Evolutionary conservation across 2,113 vertebrate species (phyloP).

Genomic region (Cheilinus undulatus): DNA sequence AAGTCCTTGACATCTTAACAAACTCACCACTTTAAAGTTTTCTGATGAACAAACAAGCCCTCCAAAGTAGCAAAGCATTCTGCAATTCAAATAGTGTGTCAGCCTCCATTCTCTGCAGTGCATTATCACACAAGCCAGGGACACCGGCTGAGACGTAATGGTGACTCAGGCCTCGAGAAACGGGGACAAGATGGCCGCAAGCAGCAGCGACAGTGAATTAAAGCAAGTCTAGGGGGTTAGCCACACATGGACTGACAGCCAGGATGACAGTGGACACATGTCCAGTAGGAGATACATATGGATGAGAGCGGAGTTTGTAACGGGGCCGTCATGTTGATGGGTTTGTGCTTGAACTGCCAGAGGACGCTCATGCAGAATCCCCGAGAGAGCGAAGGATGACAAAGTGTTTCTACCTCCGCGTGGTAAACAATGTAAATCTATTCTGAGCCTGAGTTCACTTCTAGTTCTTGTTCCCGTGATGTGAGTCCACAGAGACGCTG

Average conservation of each 20-base stretch:
- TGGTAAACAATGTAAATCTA: slow-evolving; percentile 42
- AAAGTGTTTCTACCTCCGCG: slow-evolving; percentile 2
- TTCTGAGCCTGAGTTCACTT: slow-evolving; percentile 17
- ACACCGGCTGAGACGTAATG: background rate
- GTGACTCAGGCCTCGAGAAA: slow-evolving; percentile 15
- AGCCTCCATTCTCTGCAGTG: background rate
- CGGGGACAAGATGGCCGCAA: slow-evolving; percentile 13
- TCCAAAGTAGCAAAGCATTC: slow-evolving; percentile 3
- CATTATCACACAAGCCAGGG: slow-evolving; percentile 3
- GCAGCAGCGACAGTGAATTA: slow-evolving; percentile 21
- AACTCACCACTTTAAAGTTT: slow-evolving; percentile 2
- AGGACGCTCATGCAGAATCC: no score
- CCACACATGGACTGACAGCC: slow-evolving; percentile 18
- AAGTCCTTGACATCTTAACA: no score
- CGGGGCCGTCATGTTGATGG: slow-evolving; percentile 29
- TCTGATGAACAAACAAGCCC: background rate
- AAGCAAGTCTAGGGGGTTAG: slow-evolving; percentile 40
- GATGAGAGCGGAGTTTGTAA: slow-evolving; percentile 41
- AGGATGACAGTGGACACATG: slow-evolving; percentile 38
- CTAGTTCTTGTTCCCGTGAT: background rate
- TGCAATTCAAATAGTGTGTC: no score
- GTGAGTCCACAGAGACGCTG: background rate
- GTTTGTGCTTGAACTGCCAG: no score
- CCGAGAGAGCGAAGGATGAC: background rate
- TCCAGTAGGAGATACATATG: slow-evolving; percentile 30